Evolutionary conservation across 2,113 vertebrate genomes (phyloP).

Genomic region (Campylorhamphus procurvoides): DNA sequence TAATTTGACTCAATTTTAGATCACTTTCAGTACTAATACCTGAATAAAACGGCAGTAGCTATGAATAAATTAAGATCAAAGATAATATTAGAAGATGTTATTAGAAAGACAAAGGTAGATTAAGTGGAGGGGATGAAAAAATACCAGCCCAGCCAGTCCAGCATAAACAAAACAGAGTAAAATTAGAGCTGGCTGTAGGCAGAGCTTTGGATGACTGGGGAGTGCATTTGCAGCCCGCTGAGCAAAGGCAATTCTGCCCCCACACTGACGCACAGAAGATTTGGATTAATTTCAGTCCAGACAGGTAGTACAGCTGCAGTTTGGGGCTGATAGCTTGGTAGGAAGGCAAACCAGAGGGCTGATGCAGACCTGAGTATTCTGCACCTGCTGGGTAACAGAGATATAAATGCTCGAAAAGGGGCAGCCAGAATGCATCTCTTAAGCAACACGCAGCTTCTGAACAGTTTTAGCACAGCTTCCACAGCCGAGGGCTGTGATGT

Average conservation of each 20-base stretch:
- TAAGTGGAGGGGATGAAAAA: not conserved
- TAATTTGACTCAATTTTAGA: slow-evolving; percentile 24
- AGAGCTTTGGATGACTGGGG: slow-evolving; percentile 44
- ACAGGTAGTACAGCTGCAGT: slow-evolving; percentile 1
- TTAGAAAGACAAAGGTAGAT: slow-evolving; percentile 32
- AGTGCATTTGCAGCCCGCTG: slow-evolving; percentile 33
- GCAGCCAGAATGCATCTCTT: not conserved
- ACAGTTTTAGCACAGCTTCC: slow-evolving; percentile 27
- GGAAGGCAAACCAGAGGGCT: not conserved
- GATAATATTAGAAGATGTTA: not conserved
- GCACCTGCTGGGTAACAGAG: slow-evolving; percentile 35
- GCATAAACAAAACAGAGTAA: slow-evolving; percentile 47
- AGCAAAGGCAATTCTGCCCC: slow-evolving; percentile 12
- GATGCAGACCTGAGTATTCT: not conserved
- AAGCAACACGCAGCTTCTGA: not conserved
- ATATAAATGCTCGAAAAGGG: not conserved
- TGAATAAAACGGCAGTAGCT: not conserved
- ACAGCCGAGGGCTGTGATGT: not conserved
- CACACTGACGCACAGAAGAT: slow-evolving; percentile 12
- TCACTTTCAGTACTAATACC: not conserved
- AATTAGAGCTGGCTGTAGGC: slow-evolving; percentile 44
- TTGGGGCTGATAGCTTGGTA: not conserved
- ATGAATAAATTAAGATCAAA: slow-evolving; percentile 8
- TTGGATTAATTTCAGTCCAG: slow-evolving; percentile 20
- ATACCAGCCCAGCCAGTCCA: not conserved